Percentiles rank a stretch among this genome's conserved stretches.
These are phyloP conservation scores for Furnarius figulus DNA, from an alignment of 2,113 vertebrate genomes.

Conservation along the genomic window DNA sequence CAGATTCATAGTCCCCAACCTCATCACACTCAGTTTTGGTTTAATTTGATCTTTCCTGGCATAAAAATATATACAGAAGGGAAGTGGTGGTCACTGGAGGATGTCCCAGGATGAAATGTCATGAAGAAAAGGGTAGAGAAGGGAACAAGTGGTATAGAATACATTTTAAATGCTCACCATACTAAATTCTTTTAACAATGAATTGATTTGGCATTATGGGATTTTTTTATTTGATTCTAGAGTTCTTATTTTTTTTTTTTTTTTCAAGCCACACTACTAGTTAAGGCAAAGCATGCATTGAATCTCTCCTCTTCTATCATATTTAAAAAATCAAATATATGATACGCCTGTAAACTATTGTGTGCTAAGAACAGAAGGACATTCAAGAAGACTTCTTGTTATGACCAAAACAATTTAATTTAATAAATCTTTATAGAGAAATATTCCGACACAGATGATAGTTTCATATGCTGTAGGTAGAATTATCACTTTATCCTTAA, in stretches of 20 bases:
- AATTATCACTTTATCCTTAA: background rate
- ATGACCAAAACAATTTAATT: background rate
- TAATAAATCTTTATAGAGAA: background rate
- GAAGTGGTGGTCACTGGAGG: background rate
- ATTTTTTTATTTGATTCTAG: background rate
- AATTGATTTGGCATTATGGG: background rate
- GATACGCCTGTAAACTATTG: background rate
- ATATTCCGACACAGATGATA: background rate
- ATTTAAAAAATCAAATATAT: background rate
- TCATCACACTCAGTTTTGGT: background rate
- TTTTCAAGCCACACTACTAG: background rate
- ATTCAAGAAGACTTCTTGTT: background rate
- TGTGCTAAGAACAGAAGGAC: background rate
- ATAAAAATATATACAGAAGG: background rate
- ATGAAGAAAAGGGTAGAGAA: background rate
- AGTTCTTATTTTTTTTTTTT: background rate
- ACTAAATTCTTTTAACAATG: background rate
- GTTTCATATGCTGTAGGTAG: background rate
- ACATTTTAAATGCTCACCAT: background rate
- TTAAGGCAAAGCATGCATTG: background rate
- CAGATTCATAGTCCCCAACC: background rate
- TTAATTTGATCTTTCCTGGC: conserved; percentile 11
- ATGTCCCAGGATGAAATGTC: background rate
- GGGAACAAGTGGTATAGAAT: background rate
- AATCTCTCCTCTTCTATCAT: background rate